Evolutionary conservation across 2,113 vertebrate species (phyloP).

Genomic region (Cygnus buccinator): DNA sequence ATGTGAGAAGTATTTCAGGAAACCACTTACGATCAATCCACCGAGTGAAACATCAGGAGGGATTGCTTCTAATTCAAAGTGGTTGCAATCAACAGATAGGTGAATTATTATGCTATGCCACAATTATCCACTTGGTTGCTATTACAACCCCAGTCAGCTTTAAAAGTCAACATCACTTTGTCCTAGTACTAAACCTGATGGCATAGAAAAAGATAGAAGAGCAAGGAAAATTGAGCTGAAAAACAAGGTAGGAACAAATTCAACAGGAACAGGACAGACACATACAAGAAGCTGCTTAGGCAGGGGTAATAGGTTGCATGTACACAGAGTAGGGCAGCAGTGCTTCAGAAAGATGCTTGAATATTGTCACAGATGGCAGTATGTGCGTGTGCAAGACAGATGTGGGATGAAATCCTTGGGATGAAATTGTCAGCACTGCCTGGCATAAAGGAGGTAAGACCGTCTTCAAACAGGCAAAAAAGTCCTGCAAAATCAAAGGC

Average conservation of each 20-base stretch:
- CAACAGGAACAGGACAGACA: neutral
- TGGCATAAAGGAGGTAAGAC: neutral
- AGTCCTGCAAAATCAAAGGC: neutral
- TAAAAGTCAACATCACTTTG: neutral
- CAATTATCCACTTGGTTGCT: conserved; percentile 49
- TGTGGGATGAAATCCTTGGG: neutral
- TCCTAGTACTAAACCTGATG: neutral
- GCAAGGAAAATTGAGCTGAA: neutral
- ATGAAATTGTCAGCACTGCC: too few relatives aligned
- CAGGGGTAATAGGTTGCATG: neutral
- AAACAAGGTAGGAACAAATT: neutral
- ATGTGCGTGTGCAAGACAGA: neutral
- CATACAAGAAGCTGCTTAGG: neutral
- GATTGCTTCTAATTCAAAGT: conserved; percentile 20
- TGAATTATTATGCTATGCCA: neutral
- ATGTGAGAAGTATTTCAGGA: neutral
- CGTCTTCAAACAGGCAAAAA: neutral
- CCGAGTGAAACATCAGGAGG: neutral
- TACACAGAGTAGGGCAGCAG: neutral
- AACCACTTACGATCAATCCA: neutral
- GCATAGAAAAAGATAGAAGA: neutral
- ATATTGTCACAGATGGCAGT: neutral
- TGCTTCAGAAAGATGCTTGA: accelerated
- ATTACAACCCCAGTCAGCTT: neutral
- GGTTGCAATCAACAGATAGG: conserved; percentile 39